Evolutionary conservation across 2,888 invertebrate genomes (phyloP), one percentile per base, ranked within the genome.

Genomic region (Acronicta aceris): DNA sequence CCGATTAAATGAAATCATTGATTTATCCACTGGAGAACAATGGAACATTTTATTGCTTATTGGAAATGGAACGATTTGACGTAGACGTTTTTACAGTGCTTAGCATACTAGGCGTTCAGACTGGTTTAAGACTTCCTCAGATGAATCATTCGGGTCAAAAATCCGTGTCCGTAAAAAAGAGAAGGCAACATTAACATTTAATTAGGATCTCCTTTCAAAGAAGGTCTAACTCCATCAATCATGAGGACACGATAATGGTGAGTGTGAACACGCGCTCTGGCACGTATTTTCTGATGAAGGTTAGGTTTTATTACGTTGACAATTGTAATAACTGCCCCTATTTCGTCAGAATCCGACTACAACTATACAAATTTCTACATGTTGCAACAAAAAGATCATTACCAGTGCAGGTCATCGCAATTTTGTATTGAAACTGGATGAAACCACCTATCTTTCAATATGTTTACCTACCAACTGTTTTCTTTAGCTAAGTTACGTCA

Each of bases 231-330:
- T 67, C 56, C 56, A 81, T 84, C 67, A 73, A 81, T 83, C 79
- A 81, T 56, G 45, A 76, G 71, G 68, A 65, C 79, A 63, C 76
- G 76, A 79, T 76, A 81, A 74, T 81, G 78, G 65, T 62, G 79
- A 76, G 68, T 81, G 75, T 70, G 69, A 60, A 65, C 71, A 68
- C 65, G 50, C 60, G 57, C 55, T 54, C 68, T 52, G 78, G 74
- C 81, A 82, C 79, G 81, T 80, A 67, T 55, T 53, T 52, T 49
- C 41, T 25, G 49, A 58, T 40, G 78, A 84, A 86, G 84, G 84
- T 79, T 76, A 52, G 45, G 50, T 54, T 72, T 76, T 67, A 52
- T 74, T 69, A 65, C 59, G 55, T 59, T 63, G 48, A 51, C 58
- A 68, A 55, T 70, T 61, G 71, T 69, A 69, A 71, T 63, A 73